Evolutionary conservation across 2,888 invertebrate species (phyloP), one percentile per base, ranked within the genome.

Genomic region (Heliothis peltigera): DNA sequence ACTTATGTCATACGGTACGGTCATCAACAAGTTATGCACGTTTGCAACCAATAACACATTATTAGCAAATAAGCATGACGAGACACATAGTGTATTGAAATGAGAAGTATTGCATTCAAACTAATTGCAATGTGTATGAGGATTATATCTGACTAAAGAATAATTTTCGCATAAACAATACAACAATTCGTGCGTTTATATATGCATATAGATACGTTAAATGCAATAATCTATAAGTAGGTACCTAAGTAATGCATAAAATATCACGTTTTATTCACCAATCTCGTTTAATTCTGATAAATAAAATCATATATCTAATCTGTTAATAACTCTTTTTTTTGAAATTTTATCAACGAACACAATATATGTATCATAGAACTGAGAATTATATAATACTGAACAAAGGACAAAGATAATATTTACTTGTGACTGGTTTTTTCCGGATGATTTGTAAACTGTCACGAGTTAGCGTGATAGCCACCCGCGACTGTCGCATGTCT

Each of bases 351-450:
- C 39, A 39, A 39, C 2, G 12, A 39, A 39, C n/a, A 39, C 39
- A 39, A 39, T 10, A 10, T 12, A 39, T 10, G 3, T 12, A 39
- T 39, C 4, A 39, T 15, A 39, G 0, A 12, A 15, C 10, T 32
- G 32, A 32, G 4, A 32, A 39, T 39, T 39, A 39, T n/a, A 39
- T 39, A 39, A 39, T 39, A 39, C n/a, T 15, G 15, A 6, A 39
- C 39, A 39, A n/a, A 39, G 39, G 39, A 39, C 39, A 39, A n/a
- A 39, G 39, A 39, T 39, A n/a, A 15, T n/a, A 39, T n/a, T 49
- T 10, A 39, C 2, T n/a, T 15, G 2, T 28, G 25, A 25, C 32
- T 49, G 47, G 17, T 32, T 52, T 42, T 43, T 52, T 32, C 42
- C 39, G 8, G n/a, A n/a, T n/a, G n/a, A n/a, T n/a, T n/a, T n/a